phyloP scores from a whole-genome alignment of 2,888 invertebrate species.

The Archaeoteleia sp. region DNA sequence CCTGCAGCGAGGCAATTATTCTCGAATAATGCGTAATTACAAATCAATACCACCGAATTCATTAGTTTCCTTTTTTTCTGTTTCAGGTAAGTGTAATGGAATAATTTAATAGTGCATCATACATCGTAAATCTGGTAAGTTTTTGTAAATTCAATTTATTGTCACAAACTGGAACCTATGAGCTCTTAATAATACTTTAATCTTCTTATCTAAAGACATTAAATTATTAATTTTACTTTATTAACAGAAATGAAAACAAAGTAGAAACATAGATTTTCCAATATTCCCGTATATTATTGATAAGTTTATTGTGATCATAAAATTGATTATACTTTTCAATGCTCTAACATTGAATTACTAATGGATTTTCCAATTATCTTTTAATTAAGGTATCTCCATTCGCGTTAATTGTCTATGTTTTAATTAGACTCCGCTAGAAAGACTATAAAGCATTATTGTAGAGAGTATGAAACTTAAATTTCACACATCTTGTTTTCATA shows the following conservation, averaged over 20 bases:
- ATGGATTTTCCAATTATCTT: constrained; percentile 7
- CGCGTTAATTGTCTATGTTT: constrained; percentile 11
- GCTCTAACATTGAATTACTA: background rate
- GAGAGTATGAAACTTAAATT: constrained; percentile 8
- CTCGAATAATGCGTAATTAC: constrained; percentile 4
- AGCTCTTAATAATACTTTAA: too few relatives aligned
- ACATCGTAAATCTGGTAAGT: background rate
- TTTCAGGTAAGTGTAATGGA: constrained; percentile 19
- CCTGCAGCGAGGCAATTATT: constrained; percentile 11
- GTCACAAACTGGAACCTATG: too few relatives aligned
- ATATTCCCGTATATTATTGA: too few relatives aligned
- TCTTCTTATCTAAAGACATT: too few relatives aligned
- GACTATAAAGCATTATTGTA: constrained; percentile 7
- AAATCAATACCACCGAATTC: constrained; percentile 11
- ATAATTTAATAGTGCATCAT: background rate
- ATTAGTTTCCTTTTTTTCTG: constrained; percentile 11
- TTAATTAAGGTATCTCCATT: constrained; percentile 8
- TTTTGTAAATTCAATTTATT: too few relatives aligned
- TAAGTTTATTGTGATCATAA: too few relatives aligned
- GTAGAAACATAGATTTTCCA: too few relatives aligned
- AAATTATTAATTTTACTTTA: too few relatives aligned
- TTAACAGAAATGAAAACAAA: too few relatives aligned
- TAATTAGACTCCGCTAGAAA: constrained; percentile 4
- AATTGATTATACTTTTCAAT: constrained; percentile 1
- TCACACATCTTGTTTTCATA: constrained; percentile 13